These are phyloP conservation scores for Myotis daubentonii DNA, from an alignment of 2,797 vertebrate genomes.

Conservation along the genomic window DNA sequence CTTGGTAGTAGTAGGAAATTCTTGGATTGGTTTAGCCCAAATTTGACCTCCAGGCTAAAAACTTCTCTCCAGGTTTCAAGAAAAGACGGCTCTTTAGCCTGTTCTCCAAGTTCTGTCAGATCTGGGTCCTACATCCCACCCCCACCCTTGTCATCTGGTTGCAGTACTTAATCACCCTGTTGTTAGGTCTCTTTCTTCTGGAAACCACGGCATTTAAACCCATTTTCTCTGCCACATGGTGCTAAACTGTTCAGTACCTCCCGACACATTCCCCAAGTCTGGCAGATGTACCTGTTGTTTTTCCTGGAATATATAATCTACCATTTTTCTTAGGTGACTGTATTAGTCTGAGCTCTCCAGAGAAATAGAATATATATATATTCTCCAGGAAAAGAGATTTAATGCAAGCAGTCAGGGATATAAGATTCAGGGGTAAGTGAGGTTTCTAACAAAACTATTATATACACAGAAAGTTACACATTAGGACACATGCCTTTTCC, in stretches of 20 bases:
- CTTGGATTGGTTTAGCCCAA: neutral
- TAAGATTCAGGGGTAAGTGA: neutral
- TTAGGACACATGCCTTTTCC: neutral
- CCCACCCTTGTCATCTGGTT: neutral
- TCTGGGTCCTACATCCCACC: neutral
- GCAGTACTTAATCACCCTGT: neutral
- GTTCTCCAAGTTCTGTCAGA: neutral
- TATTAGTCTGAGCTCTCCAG: neutral
- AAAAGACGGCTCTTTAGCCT: neutral
- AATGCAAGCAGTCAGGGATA: neutral
- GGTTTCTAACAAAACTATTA: neutral
- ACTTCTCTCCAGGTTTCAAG: neutral
- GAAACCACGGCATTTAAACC: neutral
- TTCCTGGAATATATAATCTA: neutral
- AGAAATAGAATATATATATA: neutral
- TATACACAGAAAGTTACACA: neutral
- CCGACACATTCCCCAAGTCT: neutral
- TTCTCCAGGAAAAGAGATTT: neutral
- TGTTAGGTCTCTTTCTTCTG: neutral
- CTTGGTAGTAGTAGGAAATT: conserved; percentile 19
- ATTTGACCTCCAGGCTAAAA: conserved; percentile 4
- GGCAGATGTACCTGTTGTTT: neutral
- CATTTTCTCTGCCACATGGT: neutral
- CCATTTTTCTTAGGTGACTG: neutral
- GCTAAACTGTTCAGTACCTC: neutral